Evolutionary conservation across 2,113 vertebrate genomes (phyloP).

Genomic region (Lates calcarifer): DNA sequence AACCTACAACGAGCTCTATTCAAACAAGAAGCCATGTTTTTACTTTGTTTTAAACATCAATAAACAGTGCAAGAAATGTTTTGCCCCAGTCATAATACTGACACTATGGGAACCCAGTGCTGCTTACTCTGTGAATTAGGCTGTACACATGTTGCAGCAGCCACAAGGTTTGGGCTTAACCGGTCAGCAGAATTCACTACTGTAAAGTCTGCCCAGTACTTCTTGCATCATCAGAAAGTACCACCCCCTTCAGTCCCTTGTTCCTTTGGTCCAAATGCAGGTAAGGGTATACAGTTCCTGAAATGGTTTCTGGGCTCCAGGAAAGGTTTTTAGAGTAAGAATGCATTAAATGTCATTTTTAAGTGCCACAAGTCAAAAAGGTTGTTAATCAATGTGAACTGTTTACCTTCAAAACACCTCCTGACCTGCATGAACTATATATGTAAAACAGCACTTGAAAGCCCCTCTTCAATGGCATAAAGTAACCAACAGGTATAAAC

Average conservation of each 20-base stretch:
- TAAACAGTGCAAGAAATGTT: constrained; percentile 1
- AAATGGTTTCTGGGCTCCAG: neutral
- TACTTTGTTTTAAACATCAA: neutral
- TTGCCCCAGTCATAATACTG: neutral
- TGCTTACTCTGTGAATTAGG: neutral
- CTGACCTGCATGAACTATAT: neutral
- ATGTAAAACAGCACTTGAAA: neutral
- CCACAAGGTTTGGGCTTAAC: neutral
- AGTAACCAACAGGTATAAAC: neutral
- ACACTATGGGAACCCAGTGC: neutral
- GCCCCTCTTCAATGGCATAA: neutral
- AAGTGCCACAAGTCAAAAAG: neutral
- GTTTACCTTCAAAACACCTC: neutral
- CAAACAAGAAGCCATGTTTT: constrained; percentile 1
- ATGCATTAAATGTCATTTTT: neutral
- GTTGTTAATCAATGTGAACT: neutral
- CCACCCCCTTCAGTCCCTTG: too few species aligned
- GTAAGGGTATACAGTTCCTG: neutral
- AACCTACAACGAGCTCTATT: neutral
- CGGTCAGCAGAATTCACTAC: neutral
- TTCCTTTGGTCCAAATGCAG: neutral
- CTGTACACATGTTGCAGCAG: neutral
- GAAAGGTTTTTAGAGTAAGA: neutral
- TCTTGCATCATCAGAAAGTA: neutral
- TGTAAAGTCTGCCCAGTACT: neutral